Conservation (phyloP, 2,888 invertebrate species). For the Noctua janthina region DNA sequence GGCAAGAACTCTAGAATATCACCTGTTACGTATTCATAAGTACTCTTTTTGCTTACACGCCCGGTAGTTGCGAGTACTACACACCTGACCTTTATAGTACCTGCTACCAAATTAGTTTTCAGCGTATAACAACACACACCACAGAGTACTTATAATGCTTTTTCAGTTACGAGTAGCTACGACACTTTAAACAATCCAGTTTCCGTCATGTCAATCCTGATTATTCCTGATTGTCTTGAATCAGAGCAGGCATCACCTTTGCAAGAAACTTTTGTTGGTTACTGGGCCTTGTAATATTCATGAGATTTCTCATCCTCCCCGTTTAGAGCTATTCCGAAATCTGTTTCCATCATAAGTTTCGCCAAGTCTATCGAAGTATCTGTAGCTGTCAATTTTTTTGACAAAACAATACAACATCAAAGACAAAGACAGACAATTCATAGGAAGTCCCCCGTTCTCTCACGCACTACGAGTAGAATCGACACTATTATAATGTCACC, state of each 20-base stretch:
- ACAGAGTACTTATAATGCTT: not conserved
- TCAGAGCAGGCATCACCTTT: not conserved
- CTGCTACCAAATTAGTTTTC: not conserved
- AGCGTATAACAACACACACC: not conserved
- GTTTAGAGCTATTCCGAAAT: not conserved
- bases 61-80: not conserved
- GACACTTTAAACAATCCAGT: not conserved
- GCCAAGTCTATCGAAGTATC: not conserved
- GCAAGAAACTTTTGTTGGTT: not conserved
- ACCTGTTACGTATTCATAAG: not conserved
- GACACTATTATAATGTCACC: constrained; percentile 42
- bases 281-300: not conserved
- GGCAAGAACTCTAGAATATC: not conserved
- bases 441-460: constrained; percentile 5
- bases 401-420: not conserved
- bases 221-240: not conserved
- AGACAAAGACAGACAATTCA: not conserved
- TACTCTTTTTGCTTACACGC: not conserved
- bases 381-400: not conserved
- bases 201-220: not conserved
- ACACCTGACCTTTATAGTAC: not conserved
- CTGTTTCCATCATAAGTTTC: not conserved
- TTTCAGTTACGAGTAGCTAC: not conserved
- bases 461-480: constrained; percentile 10
- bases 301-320: not conserved